Base-by-base conservation (phyloP, 2,888 invertebrate genomes). In the Ellobium chinense region DNA sequence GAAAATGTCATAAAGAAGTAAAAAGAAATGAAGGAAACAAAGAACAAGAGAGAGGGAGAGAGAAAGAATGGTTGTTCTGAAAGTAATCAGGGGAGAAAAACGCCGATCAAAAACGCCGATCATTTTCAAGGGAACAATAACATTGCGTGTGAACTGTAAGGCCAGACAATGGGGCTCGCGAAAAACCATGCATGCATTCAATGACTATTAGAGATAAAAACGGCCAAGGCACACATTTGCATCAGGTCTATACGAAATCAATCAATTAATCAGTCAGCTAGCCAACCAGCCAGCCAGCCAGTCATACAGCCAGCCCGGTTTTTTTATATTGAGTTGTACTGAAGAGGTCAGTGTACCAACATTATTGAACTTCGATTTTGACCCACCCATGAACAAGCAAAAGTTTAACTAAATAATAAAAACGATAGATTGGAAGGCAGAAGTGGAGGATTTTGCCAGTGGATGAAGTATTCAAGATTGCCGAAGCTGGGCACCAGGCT, bases 11-110 rank as follows among this genome's bases (percentile, higher is more conserved):
- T n/a, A n/a, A n/a, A n/a, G n/a, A n/a, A n/a, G n/a, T 18, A 46
- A 37, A 56, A 54, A 31, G 3, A 54, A 54, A 31, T 18, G 7
- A 14, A 54, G 56, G n/a, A 21, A 46, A 63, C 46, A 75, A 65
- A 65, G 54, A 54, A 14, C 18, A 36, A n/a, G 5, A 68, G 68
- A 31, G 34, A 37, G 68, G 18, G 5, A 68, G 68, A 31, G 34
- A 31, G 69, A 69, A 24, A 54, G 54, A 69, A 27, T 21, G 39
- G 54, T 54, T 69, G 54, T 54, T 54, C 69, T 46, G 46, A 54
- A 54, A 54, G 69, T 69, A 69, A 69, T 69, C 69, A 69, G 14
- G 54, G 31, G 3, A 54, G 69, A 54, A 31, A 69, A 39, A 66
- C 39, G 39, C 3, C 66, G 27, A 66, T 39, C 21, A 1, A 29